These are phyloP conservation scores for Brachionus koreanus DNA, from an alignment of 1,140 invertebrate species.

Conservation along the genomic window DNA sequence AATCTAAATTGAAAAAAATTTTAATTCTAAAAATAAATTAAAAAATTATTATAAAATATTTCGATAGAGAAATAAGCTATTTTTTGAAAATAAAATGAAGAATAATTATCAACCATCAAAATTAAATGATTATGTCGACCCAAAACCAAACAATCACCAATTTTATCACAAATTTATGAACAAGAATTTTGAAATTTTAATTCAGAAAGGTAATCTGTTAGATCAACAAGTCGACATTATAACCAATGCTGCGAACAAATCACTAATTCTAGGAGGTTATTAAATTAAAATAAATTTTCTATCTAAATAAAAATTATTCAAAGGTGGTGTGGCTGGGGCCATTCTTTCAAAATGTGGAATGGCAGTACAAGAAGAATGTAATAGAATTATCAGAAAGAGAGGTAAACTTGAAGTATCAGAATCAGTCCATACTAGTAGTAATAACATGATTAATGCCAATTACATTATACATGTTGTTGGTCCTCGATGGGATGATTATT, in stretches of 20 bases:
- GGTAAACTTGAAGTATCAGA: neutral
- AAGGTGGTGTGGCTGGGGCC: neutral
- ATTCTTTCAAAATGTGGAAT: neutral
- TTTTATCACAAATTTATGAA: neutral
- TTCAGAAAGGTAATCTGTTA: slow-evolving; percentile 3
- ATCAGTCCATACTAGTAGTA: neutral
- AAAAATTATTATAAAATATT: too few species aligned
- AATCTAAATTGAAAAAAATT: too few species aligned
- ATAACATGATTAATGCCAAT: neutral
- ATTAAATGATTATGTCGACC: neutral
- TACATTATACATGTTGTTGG: neutral
- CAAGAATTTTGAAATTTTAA: neutral
- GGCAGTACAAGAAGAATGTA: neutral
- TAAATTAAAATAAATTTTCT: neutral
- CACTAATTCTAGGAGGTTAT: neutral
- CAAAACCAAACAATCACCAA: neutral
- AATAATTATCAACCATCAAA: too few species aligned
- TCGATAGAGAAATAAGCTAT: too few species aligned
- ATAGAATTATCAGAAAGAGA: neutral
- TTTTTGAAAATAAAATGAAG: too few species aligned
- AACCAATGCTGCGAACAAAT: neutral
- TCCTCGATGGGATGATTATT: neutral
- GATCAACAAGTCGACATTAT: slow-evolving; percentile 4
- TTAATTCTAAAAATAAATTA: too few species aligned
- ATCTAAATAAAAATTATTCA: neutral